Evolutionary conservation across 2,888 invertebrate species (phyloP), one percentile per base, ranked within the genome.

Genomic region (Tetranychus truncatus): DNA sequence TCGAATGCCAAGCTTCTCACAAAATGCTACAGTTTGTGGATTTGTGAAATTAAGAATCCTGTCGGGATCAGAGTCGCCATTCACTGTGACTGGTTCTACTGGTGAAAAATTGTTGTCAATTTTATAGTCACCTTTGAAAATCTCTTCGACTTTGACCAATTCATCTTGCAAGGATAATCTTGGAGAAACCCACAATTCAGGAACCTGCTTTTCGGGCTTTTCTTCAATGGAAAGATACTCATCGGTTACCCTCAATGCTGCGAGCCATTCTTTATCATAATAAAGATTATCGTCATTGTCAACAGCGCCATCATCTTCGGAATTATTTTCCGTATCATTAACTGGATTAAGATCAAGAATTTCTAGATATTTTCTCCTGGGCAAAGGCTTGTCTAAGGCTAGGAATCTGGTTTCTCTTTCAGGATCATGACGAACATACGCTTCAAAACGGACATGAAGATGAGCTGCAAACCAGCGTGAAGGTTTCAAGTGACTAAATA

Each of bases 401-500:
- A 97, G 84, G 83, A 97, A 97, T 81, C 89, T 92, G 0, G 95
- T 92, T 0, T 81, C 66, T 6, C 76, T 79, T 78, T 76, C 72
- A 75, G 74, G 72, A 45, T 72, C 69, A 45, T 21, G 67, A 18
- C 21, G 34, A n/a, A 74, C 46, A 3, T 72, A 7, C 0, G 96
- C 97, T 15, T 91, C 88, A 85, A 95, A 99, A 84, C 94, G 92
- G 80, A 92, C 92, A 84, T 99, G 99, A 78, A 99, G 85, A 86
- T 99, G 99, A 46, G 95, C 99, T 9, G 95, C 86, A 84, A 99
- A 99, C 96, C 97, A 99, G 84, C 91, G 92, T 0, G 86, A 85
- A 9, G 99, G 99, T 81, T 91, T 88, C 75, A 97, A 82, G 66
- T 85, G 82, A 75, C 88, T 85, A n/a, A 99, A 21, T 55, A 99